Percentiles rank a stretch among this genome's conserved stretches.
Evolutionary conservation across 1,140 invertebrate genomes (phyloP).

Genomic region (Caenorhabditis tropicalis): DNA sequence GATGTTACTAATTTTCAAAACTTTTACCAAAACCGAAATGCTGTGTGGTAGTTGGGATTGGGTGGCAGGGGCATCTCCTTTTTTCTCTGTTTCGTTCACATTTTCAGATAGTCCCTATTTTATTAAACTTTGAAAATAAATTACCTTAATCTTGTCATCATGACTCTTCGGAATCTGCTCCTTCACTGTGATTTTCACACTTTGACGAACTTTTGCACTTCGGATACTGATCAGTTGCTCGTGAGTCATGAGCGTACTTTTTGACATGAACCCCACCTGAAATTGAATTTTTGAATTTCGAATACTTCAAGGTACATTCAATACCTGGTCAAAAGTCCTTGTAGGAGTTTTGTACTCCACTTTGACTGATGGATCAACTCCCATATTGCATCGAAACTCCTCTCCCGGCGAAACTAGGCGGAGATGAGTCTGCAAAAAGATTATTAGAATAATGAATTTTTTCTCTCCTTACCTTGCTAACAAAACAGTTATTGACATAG

Average conservation of each 20-base stretch:
- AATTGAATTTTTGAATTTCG: background rate
- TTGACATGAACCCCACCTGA: constrained; percentile 63
- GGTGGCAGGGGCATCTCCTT: background rate
- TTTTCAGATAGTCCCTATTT: background rate
- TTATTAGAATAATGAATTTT: too few species aligned
- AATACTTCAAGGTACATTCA: background rate
- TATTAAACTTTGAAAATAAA: background rate
- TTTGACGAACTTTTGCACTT: constrained; percentile 70
- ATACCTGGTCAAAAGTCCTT: constrained; percentile 61
- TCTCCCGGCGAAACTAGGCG: constrained; percentile 73
- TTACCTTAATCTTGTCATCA: constrained; percentile 63
- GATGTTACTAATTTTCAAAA: constrained; percentile 24
- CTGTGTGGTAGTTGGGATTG: background rate
- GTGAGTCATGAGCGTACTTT: constrained; percentile 62
- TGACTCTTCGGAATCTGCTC: constrained; percentile 71
- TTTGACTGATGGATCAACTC: constrained; percentile 72
- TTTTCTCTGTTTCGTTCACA: background rate
- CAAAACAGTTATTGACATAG: constrained; percentile 74
- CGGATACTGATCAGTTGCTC: constrained; percentile 71
- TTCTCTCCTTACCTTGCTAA: constrained; percentile 71
- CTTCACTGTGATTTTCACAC: constrained; percentile 66
- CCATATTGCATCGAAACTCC: constrained; percentile 73
- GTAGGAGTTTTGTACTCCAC: constrained; percentile 71
- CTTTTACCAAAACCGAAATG: constrained; percentile 6
- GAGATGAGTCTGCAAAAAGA: constrained; percentile 60